Evolutionary conservation across 2,113 vertebrate genomes (phyloP).

Genomic region (Bos indicus): DNA sequence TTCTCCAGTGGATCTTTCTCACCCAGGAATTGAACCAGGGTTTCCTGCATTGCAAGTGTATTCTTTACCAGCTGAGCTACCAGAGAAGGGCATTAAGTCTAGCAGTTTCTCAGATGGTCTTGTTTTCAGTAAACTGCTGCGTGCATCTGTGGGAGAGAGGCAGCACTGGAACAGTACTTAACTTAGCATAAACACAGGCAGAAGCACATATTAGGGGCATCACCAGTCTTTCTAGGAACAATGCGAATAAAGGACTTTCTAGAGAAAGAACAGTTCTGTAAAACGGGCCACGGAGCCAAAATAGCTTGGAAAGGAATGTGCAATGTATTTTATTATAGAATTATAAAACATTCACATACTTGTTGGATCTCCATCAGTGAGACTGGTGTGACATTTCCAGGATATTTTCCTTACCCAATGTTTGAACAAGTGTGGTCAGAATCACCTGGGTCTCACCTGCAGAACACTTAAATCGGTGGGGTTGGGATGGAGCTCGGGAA

Average conservation of each 20-base stretch:
- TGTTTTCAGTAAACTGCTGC: too few species aligned
- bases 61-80: background rate
- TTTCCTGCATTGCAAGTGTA: rapidly evolving
- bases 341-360: background rate
- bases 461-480: background rate
- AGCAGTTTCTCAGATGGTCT: background rate
- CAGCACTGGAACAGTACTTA: rapidly evolving
- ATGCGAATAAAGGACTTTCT: background rate
- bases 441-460: background rate
- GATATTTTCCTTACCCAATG: background rate
- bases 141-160: background rate
- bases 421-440: background rate
- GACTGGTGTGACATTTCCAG: background rate
- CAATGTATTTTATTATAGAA: background rate
- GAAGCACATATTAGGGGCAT: rapidly evolving
- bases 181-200: background rate
- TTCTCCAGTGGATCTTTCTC: background rate
- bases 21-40: background rate
- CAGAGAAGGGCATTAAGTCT: background rate
- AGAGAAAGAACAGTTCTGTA: background rate
- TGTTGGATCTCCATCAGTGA: background rate
- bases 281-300: background rate
- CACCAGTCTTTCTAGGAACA: background rate
- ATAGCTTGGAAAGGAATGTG: background rate
- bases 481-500: background rate